Evolutionary conservation across 2,888 invertebrate species (phyloP).

Genomic region (Neelides folsomi): DNA sequence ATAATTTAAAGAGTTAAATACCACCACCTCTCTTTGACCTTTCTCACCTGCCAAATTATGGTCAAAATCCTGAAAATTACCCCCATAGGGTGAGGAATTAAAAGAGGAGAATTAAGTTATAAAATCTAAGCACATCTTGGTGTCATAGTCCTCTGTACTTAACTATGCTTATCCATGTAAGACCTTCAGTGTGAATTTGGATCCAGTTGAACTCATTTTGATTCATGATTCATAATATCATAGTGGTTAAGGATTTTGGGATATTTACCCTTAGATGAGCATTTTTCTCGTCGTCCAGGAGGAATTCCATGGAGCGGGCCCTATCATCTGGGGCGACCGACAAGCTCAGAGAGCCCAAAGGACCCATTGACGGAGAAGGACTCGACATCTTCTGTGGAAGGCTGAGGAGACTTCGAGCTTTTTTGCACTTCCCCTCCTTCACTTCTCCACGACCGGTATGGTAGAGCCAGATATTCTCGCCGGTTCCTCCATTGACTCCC

Average conservation of each 20-base stretch:
- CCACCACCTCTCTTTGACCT: too few species aligned
- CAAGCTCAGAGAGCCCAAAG: constrained; percentile 31
- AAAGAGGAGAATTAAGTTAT: too few species aligned
- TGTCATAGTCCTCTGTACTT: too few species aligned
- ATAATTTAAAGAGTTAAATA: too few species aligned
- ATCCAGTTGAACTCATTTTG: background rate
- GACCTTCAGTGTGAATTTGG: too few species aligned
- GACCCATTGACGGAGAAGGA: constrained; percentile 7
- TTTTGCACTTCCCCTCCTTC: constrained; percentile 8
- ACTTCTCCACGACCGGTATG: background rate
- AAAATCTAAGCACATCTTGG: background rate
- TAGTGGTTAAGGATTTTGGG: background rate
- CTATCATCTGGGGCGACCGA: constrained; percentile 34
- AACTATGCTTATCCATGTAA: too few species aligned
- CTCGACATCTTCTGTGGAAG: constrained; percentile 1
- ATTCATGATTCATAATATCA: background rate
- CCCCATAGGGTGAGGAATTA: too few species aligned
- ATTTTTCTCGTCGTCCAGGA: constrained; percentile 57
- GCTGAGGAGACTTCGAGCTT: constrained; percentile 15
- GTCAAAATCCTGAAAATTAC: too few species aligned
- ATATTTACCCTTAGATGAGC: constrained; percentile 27
- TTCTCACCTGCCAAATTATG: too few species aligned
- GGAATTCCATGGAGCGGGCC: constrained; percentile 84
- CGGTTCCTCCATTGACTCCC: background rate
- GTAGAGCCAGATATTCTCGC: constrained; percentile 2